These are phyloP conservation scores for Cantharis nigra DNA, from an alignment of 2,888 invertebrate species.

Conservation along the genomic window DNA sequence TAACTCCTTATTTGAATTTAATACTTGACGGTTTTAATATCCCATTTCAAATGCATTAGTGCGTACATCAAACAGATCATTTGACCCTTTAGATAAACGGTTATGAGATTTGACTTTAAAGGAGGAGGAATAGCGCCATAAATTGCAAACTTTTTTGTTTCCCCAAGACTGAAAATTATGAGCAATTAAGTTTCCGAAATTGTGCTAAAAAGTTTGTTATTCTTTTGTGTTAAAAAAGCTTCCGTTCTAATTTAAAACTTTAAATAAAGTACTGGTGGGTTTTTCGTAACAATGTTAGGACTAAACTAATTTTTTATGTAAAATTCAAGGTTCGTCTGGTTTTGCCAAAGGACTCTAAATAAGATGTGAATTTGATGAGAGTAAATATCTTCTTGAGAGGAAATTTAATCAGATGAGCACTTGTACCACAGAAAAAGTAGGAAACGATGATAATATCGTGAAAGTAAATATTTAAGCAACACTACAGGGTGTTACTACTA, in stretches of 20 bases:
- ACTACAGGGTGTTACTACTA: too few species aligned
- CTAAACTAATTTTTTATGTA: neutral
- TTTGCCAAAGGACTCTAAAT: neutral
- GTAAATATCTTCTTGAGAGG: neutral
- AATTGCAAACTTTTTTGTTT: neutral
- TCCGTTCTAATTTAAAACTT: neutral
- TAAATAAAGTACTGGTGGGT: neutral
- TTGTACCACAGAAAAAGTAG: neutral
- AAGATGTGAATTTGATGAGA: neutral
- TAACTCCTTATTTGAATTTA: neutral
- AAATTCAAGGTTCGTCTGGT: neutral
- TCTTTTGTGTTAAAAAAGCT: neutral
- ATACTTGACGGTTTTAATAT: neutral
- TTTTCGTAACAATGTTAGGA: neutral
- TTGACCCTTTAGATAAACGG: neutral
- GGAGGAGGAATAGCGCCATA: neutral
- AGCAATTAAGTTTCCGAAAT: neutral
- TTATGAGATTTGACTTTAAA: neutral
- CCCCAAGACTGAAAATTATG: neutral
- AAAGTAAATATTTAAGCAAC: neutral
- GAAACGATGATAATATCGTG: neutral
- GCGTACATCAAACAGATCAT: neutral
- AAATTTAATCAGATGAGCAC: neutral
- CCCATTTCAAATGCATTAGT: neutral
- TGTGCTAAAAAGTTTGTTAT: neutral